phyloP scores from a whole-genome alignment of 2,113 vertebrate genomes.

The Toxostoma redivivum region DNA sequence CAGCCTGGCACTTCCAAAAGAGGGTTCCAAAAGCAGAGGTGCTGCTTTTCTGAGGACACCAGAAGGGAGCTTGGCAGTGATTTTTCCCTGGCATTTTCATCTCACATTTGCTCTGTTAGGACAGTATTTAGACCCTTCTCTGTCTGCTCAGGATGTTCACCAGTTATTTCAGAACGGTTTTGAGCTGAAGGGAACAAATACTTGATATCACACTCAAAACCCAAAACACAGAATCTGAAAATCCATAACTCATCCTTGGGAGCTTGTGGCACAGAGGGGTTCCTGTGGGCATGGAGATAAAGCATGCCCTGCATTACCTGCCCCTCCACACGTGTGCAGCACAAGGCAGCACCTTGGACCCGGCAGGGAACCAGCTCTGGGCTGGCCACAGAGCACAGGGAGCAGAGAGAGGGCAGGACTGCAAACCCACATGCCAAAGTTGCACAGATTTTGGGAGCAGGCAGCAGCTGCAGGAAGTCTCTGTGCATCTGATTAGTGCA shows the following conservation, averaged over 20 bases:
- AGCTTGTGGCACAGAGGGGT: neutral
- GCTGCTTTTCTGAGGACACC: neutral
- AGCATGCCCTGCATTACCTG: accelerated
- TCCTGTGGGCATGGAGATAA: neutral
- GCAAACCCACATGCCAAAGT: neutral
- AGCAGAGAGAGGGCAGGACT: neutral
- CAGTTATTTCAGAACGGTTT: neutral
- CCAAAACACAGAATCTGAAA: neutral
- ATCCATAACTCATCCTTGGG: neutral
- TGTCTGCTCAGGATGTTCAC: neutral
- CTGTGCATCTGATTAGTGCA: constrained; percentile 85
- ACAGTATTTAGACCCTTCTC: neutral
- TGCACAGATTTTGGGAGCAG: neutral
- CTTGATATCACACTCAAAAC: neutral
- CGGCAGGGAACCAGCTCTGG: accelerated
- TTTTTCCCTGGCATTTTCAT: neutral
- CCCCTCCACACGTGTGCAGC: accelerated
- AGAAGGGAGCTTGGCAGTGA: neutral
- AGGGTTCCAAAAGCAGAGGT: neutral
- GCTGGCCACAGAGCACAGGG: neutral
- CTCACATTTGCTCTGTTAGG: neutral
- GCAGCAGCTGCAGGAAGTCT: constrained; percentile 60
- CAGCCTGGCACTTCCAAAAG: accelerated
- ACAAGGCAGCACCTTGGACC: accelerated
- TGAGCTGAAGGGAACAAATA: neutral